These are phyloP conservation scores for Ganaspis brasiliensis DNA, from an alignment of 2,888 invertebrate genomes.

Conservation along the genomic window DNA sequence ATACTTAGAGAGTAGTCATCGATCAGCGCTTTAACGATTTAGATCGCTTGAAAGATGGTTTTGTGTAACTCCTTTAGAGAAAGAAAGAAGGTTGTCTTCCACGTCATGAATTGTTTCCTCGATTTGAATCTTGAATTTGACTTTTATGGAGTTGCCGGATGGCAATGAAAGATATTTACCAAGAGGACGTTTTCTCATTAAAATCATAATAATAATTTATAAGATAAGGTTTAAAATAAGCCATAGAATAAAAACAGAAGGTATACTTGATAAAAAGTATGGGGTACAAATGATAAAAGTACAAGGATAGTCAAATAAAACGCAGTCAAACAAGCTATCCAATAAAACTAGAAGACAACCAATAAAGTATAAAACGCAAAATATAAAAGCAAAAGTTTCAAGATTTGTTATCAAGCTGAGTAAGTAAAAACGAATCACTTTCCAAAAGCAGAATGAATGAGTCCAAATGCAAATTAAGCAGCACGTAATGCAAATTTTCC, in stretches of 20 bases:
- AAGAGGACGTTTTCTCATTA: constrained; percentile 19
- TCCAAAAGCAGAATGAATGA: constrained; percentile 1
- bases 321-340: too few species aligned
- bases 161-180: constrained; percentile 26
- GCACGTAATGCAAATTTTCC: constrained; percentile 29
- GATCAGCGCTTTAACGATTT: constrained; percentile 13
- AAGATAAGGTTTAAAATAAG: neutral
- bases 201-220: neutral
- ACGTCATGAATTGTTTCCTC: constrained; percentile 8
- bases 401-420: neutral
- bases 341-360: too few species aligned
- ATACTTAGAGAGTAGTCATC: constrained; percentile 24
- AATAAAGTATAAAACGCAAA: too few species aligned
- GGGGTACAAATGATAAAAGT: too few species aligned
- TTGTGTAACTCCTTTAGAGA: neutral
- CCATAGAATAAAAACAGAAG: neutral
- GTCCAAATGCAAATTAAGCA: constrained; percentile 8
- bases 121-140: constrained; percentile 33
- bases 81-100: neutral
- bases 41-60: constrained; percentile 17
- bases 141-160: constrained; percentile 7
- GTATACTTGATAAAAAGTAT: too few species aligned
- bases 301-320: too few species aligned
- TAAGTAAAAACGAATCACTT: neutral
- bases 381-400: too few species aligned